Evolutionary conservation across 2,797 vertebrate species (phyloP).

Genomic region (Chrosomus eos): DNA sequence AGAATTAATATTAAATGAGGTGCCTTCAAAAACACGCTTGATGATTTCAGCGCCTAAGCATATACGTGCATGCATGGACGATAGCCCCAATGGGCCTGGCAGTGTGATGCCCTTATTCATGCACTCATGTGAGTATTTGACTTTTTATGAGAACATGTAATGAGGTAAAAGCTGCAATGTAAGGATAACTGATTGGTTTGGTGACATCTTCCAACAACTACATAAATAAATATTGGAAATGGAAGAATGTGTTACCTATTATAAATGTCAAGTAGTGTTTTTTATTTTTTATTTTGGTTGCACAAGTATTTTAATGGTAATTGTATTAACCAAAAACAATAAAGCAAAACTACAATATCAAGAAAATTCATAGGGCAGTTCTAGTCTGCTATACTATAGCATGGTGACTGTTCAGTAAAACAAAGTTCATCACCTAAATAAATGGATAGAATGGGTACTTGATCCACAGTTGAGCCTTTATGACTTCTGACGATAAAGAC

Average conservation of each 20-base stretch:
- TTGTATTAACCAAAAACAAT: not conserved
- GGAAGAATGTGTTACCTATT: not conserved
- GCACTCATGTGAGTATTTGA: constrained; percentile 2
- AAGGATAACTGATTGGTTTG: not conserved
- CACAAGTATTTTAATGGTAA: not conserved
- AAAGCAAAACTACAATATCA: not conserved
- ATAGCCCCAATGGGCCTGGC: constrained; percentile 1
- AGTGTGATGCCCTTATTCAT: not conserved
- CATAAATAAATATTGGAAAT: not conserved
- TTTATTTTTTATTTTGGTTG: too few relatives aligned
- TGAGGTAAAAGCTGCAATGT: constrained; percentile 16
- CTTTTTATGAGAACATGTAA: constrained; percentile 9
- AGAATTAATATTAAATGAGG: constrained; percentile 50
- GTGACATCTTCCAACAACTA: not conserved
- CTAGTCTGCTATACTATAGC: not conserved
- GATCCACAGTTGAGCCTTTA: constrained; percentile 68
- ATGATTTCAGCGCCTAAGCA: constrained; percentile 20
- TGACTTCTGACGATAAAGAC: constrained; percentile 71
- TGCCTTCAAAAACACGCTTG: constrained; percentile 36
- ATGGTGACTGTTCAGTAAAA: constrained; percentile 23
- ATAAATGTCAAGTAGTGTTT: not conserved
- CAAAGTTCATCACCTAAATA: constrained; percentile 51
- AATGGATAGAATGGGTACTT: constrained; percentile 67
- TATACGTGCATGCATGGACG: not conserved
- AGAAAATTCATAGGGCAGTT: not conserved